These are phyloP conservation scores for Drosophila malerkotliana DNA, from an alignment of 1,140 invertebrate genomes.

Conservation along the genomic window DNA sequence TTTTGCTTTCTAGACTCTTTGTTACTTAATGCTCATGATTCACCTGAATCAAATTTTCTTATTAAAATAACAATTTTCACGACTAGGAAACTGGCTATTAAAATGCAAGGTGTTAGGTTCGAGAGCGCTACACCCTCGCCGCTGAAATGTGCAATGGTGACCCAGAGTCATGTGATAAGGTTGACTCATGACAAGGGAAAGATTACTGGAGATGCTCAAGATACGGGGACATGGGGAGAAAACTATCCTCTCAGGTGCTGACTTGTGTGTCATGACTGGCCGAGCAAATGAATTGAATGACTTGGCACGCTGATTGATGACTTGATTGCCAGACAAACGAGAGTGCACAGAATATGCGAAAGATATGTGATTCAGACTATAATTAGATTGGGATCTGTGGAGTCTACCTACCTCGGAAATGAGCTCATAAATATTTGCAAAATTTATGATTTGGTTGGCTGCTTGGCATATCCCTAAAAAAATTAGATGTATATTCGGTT, in stretches of 20 bases:
- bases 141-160: constrained; percentile 16
- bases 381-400: constrained; percentile 70
- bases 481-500: constrained; percentile 16
- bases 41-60: not conserved
- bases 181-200: constrained; percentile 16
- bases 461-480: constrained; percentile 25
- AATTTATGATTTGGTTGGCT: constrained; percentile 59
- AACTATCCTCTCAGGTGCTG: constrained; percentile 28
- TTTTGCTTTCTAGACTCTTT: not conserved
- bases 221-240: constrained; percentile 30
- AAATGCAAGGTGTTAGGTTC: constrained; percentile 1
- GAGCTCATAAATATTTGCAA: constrained; percentile 72
- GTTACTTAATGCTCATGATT: not conserved
- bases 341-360: constrained; percentile 30
- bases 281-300: constrained; percentile 30
- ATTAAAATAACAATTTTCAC: not conserved
- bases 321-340: constrained; percentile 57
- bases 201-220: constrained; percentile 16
- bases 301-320: constrained; percentile 60
- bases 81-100: not conserved
- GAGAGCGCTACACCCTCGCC: not conserved
- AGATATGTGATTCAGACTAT: constrained; percentile 58
- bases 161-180: constrained; percentile 8
- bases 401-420: constrained; percentile 59
- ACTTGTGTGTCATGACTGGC: constrained; percentile 36